Percentiles rank a stretch among this genome's conserved stretches.
These are phyloP conservation scores for Periplaneta americana DNA, from an alignment of 1,140 invertebrate species.

Conservation along the genomic window DNA sequence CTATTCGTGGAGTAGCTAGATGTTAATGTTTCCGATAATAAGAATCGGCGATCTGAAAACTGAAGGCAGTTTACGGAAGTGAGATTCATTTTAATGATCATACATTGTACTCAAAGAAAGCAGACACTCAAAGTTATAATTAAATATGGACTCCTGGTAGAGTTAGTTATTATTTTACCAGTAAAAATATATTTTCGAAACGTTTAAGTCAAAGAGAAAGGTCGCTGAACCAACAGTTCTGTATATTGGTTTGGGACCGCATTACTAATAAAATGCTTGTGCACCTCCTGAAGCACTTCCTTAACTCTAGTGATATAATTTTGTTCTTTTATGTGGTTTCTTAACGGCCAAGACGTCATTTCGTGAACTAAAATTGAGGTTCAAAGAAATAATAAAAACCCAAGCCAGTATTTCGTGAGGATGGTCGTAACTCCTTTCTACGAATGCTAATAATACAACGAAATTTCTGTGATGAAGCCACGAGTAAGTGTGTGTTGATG, in stretches of 20 bases:
- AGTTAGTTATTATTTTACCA: too few relatives aligned
- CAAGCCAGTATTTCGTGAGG: neutral
- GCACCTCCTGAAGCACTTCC: neutral
- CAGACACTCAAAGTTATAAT: neutral
- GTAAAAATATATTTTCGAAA: too few relatives aligned
- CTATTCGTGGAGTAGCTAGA: too few relatives aligned
- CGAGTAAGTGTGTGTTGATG: too few relatives aligned
- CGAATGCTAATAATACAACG: too few relatives aligned
- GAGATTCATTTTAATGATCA: neutral
- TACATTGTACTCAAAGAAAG: neutral
- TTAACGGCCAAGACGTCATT: neutral
- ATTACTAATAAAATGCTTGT: neutral
- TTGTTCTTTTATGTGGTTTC: neutral
- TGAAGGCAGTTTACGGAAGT: neutral
- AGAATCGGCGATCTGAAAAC: too few relatives aligned
- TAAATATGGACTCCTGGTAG: neutral
- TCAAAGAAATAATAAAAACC: neutral
- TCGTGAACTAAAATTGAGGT: neutral
- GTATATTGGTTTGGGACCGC: neutral
- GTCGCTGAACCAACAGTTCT: neutral
- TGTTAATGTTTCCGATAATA: too few relatives aligned
- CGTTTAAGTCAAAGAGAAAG: neutral
- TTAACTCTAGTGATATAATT: neutral
- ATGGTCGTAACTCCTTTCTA: neutral
- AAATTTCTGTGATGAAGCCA: too few relatives aligned